These are phyloP conservation scores for Lagria hirta DNA, from an alignment of 2,888 invertebrate species.

Conservation along the genomic window DNA sequence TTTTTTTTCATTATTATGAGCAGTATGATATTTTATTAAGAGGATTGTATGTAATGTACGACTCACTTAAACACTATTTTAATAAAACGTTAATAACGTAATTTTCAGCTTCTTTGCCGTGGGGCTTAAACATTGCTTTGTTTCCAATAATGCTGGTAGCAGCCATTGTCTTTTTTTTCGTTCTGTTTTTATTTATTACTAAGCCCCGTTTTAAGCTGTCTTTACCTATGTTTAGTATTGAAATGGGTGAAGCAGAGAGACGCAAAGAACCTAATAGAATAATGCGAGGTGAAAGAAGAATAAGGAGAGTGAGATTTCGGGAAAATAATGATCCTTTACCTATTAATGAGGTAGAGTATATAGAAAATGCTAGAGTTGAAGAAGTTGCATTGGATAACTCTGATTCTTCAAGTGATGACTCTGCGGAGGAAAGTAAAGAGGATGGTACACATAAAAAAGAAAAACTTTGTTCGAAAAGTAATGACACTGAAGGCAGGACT, in stretches of 20 bases:
- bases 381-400: slow-evolving; percentile 11
- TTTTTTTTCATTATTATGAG: not conserved
- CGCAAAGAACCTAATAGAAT: not conserved
- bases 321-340: too few relatives aligned
- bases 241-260: slow-evolving; percentile 10
- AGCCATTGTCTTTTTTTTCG: slow-evolving; percentile 9
- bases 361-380: slow-evolving; percentile 7
- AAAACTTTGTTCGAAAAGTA: not conserved
- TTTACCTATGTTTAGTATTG: slow-evolving; percentile 23
- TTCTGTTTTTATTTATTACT: slow-evolving; percentile 19
- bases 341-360: slow-evolving; percentile 12
- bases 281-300: not conserved
- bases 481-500: too few relatives aligned
- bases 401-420: slow-evolving; percentile 7
- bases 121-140: slow-evolving; percentile 19
- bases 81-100: not conserved
- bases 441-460: slow-evolving; percentile 7
- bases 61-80: too few relatives aligned
- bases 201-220: slow-evolving; percentile 15
- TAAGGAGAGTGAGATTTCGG: slow-evolving; percentile 1
- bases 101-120: slow-evolving; percentile 22
- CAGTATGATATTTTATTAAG: not conserved
- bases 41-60: too few relatives aligned
- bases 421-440: slow-evolving; percentile 6
- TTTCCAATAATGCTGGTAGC: slow-evolving; percentile 21